phyloP scores from a whole-genome alignment of 2,888 invertebrate species.

The Limenitis camilla region DNA sequence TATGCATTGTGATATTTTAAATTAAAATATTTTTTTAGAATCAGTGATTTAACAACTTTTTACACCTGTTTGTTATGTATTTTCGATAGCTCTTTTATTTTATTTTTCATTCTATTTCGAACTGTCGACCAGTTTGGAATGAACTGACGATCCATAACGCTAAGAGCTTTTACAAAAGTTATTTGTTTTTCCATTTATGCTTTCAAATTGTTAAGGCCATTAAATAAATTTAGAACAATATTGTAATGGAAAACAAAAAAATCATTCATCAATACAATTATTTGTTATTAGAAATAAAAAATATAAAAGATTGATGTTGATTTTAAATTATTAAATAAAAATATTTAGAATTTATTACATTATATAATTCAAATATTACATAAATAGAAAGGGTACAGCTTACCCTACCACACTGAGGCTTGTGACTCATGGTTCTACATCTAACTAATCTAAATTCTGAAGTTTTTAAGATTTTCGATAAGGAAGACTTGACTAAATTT shows the following conservation, averaged over 20 bases:
- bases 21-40: constrained; percentile 27
- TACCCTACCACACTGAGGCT: no score
- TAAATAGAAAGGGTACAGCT: no score
- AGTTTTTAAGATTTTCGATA: no score
- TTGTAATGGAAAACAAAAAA: not conserved
- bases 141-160: constrained; percentile 20
- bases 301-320: constrained; percentile 1
- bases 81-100: constrained; percentile 23
- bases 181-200: constrained; percentile 20
- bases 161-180: constrained; percentile 18
- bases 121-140: constrained; percentile 15
- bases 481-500: no score
- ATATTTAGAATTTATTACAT: no score
- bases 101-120: constrained; percentile 8
- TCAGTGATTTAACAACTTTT: constrained; percentile 52
- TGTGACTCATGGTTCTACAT: no score
- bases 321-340: constrained; percentile 2
- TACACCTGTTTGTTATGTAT: constrained; percentile 38
- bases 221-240: constrained; percentile 9
- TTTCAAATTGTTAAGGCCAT: constrained; percentile 12
- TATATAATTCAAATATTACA: no score
- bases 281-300: no score
- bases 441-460: no score
- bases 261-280: not conserved
- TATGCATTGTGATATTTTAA: no score